Evolutionary conservation across 1,140 invertebrate species (phyloP).

Genomic region (Conus betulinus): DNA sequence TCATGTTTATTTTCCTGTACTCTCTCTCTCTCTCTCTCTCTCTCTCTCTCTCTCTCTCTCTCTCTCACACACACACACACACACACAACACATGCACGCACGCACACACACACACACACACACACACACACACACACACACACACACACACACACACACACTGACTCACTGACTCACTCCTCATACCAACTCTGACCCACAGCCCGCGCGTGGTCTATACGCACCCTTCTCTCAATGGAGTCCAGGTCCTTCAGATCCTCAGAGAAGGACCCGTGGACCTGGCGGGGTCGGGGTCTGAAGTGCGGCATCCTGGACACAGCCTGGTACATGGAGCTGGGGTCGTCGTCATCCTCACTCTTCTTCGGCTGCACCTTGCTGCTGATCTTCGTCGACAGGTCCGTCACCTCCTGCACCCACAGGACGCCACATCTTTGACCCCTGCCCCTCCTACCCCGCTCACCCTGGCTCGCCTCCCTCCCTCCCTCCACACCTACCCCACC

Average conservation of each 20-base stretch:
- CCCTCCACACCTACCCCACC: too few relatives aligned
- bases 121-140: neutral
- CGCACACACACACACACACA: neutral
- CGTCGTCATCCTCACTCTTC: neutral
- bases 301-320: neutral
- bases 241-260: neutral
- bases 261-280: neutral
- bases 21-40: too few relatives aligned
- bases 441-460: too few relatives aligned
- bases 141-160: neutral
- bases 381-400: neutral
- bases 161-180: neutral
- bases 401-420: neutral
- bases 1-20: too few relatives aligned
- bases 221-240: neutral
- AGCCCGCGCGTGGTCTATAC: neutral
- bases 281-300: neutral
- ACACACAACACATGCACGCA: neutral
- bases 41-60: too few relatives aligned
- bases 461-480: too few relatives aligned
- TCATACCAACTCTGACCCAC: neutral
- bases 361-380: neutral
- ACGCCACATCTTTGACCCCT: too few relatives aligned
- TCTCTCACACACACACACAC: neutral
- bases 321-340: neutral